phyloP scores from a whole-genome alignment of 2,113 vertebrate species.

The Panurus biarmicus region DNA sequence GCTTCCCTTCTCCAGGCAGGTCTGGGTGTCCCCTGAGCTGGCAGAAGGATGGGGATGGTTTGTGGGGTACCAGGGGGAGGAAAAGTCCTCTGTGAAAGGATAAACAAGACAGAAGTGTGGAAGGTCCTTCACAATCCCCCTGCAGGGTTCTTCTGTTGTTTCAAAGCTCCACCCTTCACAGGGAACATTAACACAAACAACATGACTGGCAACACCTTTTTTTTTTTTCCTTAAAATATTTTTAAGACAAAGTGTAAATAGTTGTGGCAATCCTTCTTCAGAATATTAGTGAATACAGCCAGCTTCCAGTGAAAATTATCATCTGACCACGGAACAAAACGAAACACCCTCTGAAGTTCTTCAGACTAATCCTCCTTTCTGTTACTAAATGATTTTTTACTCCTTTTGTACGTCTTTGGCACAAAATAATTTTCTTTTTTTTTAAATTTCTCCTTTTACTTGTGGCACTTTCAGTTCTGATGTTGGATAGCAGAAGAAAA shows the following conservation, averaged over 20 bases:
- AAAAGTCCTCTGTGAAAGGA: not conserved
- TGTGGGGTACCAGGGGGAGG: not conserved
- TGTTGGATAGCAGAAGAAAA: not conserved
- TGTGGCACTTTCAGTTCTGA: constrained; percentile 28
- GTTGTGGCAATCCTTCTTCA: not conserved
- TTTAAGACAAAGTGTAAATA: not conserved
- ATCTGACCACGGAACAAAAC: not conserved
- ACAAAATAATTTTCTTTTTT: not conserved
- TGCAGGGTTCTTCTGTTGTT: not conserved
- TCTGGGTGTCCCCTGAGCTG: not conserved
- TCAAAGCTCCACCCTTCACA: not conserved
- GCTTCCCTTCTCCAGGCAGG: not conserved
- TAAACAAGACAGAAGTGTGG: not conserved
- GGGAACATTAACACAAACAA: not conserved
- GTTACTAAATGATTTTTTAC: not conserved
- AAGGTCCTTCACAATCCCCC: not conserved
- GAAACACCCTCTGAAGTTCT: not conserved
- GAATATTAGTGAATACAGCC: not conserved
- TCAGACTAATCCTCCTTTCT: not conserved
- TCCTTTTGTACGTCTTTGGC: not conserved
- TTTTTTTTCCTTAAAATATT: not conserved
- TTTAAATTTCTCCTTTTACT: constrained; percentile 18
- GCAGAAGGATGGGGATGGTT: not conserved
- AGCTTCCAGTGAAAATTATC: not conserved
- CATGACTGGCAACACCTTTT: not conserved